These are phyloP conservation scores for Steinernema feltiae DNA, from an alignment of 1,140 invertebrate species.

Conservation along the genomic window DNA sequence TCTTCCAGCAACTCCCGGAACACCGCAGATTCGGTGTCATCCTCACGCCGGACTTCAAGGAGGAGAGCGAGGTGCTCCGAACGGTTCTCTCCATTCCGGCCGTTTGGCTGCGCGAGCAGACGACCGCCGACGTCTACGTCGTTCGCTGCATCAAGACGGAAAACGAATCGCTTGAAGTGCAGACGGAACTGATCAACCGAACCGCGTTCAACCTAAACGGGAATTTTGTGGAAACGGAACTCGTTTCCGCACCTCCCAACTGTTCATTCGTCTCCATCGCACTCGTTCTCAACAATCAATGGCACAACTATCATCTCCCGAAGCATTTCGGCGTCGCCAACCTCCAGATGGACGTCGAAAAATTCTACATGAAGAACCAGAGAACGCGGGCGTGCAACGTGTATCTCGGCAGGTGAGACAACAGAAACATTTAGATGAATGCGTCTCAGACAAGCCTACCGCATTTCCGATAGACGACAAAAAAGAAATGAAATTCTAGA, in stretches of 20 bases:
- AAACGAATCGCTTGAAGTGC: not conserved
- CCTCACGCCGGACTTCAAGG: not conserved
- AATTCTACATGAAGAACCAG: not conserved
- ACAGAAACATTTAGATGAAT: too few species aligned
- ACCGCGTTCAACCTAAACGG: not conserved
- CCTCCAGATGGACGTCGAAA: not conserved
- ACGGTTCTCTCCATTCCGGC: not conserved
- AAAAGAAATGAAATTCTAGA: too few species aligned
- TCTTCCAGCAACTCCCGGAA: not conserved
- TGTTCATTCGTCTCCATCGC: not conserved
- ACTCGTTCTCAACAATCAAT: not conserved
- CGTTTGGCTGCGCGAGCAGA: too few species aligned
- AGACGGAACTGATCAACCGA: not conserved
- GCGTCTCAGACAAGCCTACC: too few species aligned
- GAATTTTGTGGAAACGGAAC: not conserved
- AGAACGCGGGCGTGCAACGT: not conserved
- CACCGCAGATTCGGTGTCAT: not conserved
- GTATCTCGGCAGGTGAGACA: not conserved
- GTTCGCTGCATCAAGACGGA: not conserved
- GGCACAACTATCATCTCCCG: not conserved
- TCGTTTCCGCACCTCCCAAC: not conserved
- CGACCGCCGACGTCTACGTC: too few species aligned
- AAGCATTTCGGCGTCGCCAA: not conserved
- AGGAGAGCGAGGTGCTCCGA: not conserved
- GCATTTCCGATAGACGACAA: too few species aligned